Evolutionary conservation across 2,888 invertebrate genomes (phyloP).

Genomic region (Exephanes ischioxanthus): DNA sequence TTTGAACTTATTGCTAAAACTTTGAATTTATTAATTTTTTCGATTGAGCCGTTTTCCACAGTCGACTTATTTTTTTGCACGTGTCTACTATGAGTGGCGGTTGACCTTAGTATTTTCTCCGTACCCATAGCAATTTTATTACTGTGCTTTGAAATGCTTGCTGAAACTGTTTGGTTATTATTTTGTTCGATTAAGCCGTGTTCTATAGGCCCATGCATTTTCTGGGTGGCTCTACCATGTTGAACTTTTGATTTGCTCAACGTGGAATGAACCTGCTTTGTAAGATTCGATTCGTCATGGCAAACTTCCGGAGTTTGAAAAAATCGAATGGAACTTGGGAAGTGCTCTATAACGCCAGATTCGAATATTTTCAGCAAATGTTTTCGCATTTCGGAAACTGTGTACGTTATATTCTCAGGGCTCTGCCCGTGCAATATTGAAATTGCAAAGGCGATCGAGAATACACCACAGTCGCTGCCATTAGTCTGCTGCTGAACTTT

Average conservation of each 20-base stretch:
- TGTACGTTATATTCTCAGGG: conserved; percentile 22
- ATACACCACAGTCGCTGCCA: conserved; percentile 50
- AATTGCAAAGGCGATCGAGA: conserved; percentile 43
- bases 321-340: conserved; percentile 11
- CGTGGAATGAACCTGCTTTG: neutral
- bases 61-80: neutral
- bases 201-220: no score
- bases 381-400: conserved; percentile 13
- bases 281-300: neutral
- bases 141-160: no score
- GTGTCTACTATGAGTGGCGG: neutral
- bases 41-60: neutral
- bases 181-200: no score
- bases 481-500: conserved; percentile 56
- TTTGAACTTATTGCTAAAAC: neutral
- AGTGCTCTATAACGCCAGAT: conserved; percentile 4
- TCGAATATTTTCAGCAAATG: conserved; percentile 49
- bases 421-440: conserved; percentile 13
- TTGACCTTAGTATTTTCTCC: neutral
- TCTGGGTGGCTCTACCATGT: neutral
- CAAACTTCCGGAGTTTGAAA: neutral
- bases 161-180: no score
- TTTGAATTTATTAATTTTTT: neutral
- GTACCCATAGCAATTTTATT: no score
- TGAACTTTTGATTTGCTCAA: neutral